Evolutionary conservation across 2,113 vertebrate species (phyloP).

Genomic region (Suricata suricatta): DNA sequence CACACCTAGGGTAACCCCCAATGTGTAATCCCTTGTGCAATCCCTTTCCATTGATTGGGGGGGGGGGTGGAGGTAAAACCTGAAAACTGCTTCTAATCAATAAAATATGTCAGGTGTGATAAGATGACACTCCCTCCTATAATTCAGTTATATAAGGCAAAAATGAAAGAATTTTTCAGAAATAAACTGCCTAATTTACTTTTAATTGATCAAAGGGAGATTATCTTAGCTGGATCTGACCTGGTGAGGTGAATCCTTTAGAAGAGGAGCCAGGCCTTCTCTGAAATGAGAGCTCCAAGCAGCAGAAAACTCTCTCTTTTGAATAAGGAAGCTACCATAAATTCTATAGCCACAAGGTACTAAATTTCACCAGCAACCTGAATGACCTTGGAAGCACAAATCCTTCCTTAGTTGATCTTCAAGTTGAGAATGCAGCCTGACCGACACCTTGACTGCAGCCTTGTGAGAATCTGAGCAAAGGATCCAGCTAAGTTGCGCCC

Average conservation of each 20-base stretch:
- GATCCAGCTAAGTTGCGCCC: not conserved
- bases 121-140: not conserved
- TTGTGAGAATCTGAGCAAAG: not conserved
- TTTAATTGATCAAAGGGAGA: slow-evolving; percentile 13
- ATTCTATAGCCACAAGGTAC: not conserved
- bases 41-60: not conserved
- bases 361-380: not conserved
- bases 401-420: not conserved
- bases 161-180: not conserved
- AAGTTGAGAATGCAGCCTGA: not conserved
- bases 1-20: not conserved
- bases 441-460: not conserved
- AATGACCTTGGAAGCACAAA: not conserved
- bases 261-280: not conserved
- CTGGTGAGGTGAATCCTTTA: not conserved
- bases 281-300: not conserved
- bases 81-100: not conserved
- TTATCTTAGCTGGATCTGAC: not conserved
- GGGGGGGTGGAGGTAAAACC: not conserved
- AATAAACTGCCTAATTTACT: not conserved
- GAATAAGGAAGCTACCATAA: not conserved
- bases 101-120: slow-evolving; percentile 12
- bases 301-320: not conserved
- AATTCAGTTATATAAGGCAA: not conserved
- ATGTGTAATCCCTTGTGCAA: not conserved